Evolutionary conservation across 2,113 vertebrate species (phyloP), one percentile per base, ranked within the genome.

Genomic region (Platichthys flesus): DNA sequence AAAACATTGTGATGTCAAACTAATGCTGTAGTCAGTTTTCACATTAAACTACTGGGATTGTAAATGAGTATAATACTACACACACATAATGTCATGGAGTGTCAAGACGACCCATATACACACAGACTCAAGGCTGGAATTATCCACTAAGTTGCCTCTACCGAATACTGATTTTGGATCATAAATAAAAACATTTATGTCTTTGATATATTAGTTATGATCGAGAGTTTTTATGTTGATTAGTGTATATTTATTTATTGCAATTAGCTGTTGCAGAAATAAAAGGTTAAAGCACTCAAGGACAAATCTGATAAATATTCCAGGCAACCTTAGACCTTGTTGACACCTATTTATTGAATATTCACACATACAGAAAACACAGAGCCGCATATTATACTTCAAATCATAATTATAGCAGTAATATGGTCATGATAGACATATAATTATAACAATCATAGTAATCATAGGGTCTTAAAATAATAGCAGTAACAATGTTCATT

Each of bases 341-440:
- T 74, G 79, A 89, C 88, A 92, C 68, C 81, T 84, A 90, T 94
- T 94, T 94, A 95, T 95, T 94, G 88, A 95, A 89, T 91, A 88
- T 89, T 89, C 85, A 97, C 96, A 95, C 90, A 94, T 94, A 97
- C 94, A 95, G 94, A 93, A 81, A 95, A 91, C 87, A 90, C 86
- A 88, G 71, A 88, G 85, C 87, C 88, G 89, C 78, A 73, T 88
- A 66, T 84, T 87, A 90, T 89, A 89, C 76, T 87, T 90, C 58
- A 84, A 87, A 85, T 89, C 78, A 77, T 75, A 84, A 83, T 84
- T 77, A 83, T 88, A 82, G 83, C 71, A 88, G 84, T 85, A 88
- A 90, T 82, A 83, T 89, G 78, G 65, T 74, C 74, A 84, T 85
- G 72, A 64, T 55, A 20, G 74, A 85, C 61, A 78, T 42, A 24